phyloP scores from a whole-genome alignment of 2,797 vertebrate genomes.

The Microchirus variegatus region DNA sequence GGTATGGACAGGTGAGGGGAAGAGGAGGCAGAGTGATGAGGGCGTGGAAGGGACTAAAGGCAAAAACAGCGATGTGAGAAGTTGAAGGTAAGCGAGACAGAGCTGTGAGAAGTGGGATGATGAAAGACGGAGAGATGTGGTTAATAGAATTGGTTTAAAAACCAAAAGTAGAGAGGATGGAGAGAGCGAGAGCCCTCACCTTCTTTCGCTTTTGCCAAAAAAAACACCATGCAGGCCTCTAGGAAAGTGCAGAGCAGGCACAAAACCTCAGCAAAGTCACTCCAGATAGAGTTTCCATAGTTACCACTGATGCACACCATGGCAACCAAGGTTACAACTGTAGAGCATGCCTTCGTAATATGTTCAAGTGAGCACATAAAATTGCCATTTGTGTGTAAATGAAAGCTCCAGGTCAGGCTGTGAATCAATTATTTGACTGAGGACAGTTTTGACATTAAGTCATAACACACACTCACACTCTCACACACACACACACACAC shows the following conservation, averaged over 20 bases:
- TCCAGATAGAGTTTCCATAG: conserved; percentile 63
- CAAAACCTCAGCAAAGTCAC: conserved; percentile 54
- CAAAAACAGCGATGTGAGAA: conserved; percentile 39
- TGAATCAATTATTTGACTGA: conserved; percentile 1
- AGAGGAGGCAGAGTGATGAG: conserved; percentile 45
- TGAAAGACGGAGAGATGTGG: conserved; percentile 59
- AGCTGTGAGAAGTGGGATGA: conserved; percentile 46
- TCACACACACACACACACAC: conserved; percentile 12
- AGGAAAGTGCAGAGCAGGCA: conserved; percentile 43
- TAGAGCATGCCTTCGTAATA: conserved; percentile 29
- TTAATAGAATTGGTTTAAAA: conserved; percentile 21
- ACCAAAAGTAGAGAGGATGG: conserved; percentile 38
- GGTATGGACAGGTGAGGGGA: conserved; percentile 40
- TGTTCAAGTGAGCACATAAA: conserved; percentile 13
- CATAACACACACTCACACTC: neutral
- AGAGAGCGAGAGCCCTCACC: conserved; percentile 47
- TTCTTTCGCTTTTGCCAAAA: conserved; percentile 36
- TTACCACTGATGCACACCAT: conserved; percentile 59
- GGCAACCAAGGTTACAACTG: conserved; percentile 67
- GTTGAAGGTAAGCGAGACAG: conserved; percentile 55
- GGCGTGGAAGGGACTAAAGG: conserved; percentile 28
- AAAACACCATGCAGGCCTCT: conserved; percentile 31
- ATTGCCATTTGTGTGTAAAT: conserved; percentile 17
- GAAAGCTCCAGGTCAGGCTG: neutral
- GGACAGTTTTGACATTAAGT: conserved; percentile 1